Evolutionary conservation across 1,140 invertebrate genomes (phyloP), one percentile per base, ranked within the genome.

Genomic region (Stratiolaelaps scimitus): DNA sequence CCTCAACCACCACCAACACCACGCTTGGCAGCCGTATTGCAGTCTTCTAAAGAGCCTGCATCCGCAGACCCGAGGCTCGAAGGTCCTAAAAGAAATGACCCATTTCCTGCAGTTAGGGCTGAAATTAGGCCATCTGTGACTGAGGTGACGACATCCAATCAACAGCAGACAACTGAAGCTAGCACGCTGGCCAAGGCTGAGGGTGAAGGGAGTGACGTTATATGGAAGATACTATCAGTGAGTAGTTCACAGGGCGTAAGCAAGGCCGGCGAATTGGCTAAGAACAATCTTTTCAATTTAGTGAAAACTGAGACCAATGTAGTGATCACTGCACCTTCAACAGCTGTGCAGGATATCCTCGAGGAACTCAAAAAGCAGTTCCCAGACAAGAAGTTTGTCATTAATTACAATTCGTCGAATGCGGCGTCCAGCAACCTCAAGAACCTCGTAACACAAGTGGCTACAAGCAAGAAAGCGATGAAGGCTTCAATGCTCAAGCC

Each of bases 401-500:
- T 60, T 15, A 60, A 60, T 34, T 60, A 60, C 10, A 60, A 60
- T 34, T 60, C 53, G 53, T 60, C 53, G 53, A 60, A 60, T 17
- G 26, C 53, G 13, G 53, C 53, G 15, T 60, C 53, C 26, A 34
- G 26, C 53, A 60, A 60, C 34, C 34, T 60, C 26, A 60, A 60
- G 23, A 60, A 60, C 23, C 53, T 60, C 26, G 53, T 60, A 40
- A 40, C 34, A 40, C 34, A 40, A 40, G 34, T 10, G 4, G 34
- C 34, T 40, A 10, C 10, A 40, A 10, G 34, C 4, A 40, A 40
- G 34, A 40, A 10, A 10, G 34, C 34, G 4, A 40, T 40, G 34
- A 40, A 40, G 10, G 34, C 34, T 40, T 40, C 34, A 10, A 40
- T 40, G 34, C 10, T 40, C 5, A 40, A 40, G 34, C 34, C 34